Conservation (phyloP, 2,888 invertebrate genomes). For the Ethmia dodecea region DNA sequence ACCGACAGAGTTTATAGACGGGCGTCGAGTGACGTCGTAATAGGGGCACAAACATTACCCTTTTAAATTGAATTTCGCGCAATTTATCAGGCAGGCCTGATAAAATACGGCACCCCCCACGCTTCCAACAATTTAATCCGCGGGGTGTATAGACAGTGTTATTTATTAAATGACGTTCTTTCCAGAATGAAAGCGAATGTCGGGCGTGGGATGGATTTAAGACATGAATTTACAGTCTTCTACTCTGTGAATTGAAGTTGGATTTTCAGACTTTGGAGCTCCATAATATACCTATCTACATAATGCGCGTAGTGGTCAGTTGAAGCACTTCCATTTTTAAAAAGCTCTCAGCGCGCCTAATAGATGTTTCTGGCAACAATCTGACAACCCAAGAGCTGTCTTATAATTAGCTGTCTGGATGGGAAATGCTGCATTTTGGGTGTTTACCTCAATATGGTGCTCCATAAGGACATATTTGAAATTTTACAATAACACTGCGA, state of each 20-base stretch:
- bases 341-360: too few species aligned
- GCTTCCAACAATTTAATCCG: slow-evolving; percentile 54
- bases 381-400: too few species aligned
- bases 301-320: too few species aligned
- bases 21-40: slow-evolving; percentile 61
- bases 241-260: neutral
- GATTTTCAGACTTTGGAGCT: too few species aligned
- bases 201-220: slow-evolving; percentile 7
- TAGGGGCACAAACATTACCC: slow-evolving; percentile 72
- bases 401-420: too few species aligned
- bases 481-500: too few species aligned
- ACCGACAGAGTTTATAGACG: slow-evolving; percentile 60
- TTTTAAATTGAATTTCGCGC: slow-evolving; percentile 72
- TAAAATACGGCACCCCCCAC: slow-evolving; percentile 51
- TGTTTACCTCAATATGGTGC: too few species aligned
- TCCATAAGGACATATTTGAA: too few species aligned
- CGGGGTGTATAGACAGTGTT: slow-evolving; percentile 40
- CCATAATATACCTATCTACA: too few species aligned
- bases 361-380: too few species aligned
- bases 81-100: slow-evolving; percentile 61
- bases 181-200: slow-evolving; percentile 18
- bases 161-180: slow-evolving; percentile 44
- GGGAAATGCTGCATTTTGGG: too few species aligned
- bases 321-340: too few species aligned
- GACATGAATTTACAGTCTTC: slow-evolving; percentile 4